Evolutionary conservation across 2,113 vertebrate species (phyloP).

Genomic region (Myanophis thanlyinensis): DNA sequence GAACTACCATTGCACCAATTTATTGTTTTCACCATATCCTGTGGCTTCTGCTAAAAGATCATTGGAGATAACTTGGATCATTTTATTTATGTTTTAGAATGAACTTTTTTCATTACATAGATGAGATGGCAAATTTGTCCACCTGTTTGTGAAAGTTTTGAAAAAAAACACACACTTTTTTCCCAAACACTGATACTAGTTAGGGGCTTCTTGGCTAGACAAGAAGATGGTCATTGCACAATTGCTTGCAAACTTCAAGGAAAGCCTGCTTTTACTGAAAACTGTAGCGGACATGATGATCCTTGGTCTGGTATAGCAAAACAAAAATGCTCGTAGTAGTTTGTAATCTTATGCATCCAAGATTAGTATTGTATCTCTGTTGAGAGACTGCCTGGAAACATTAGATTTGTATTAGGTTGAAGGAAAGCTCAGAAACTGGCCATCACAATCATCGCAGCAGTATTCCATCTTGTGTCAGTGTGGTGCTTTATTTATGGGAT

Average conservation of each 20-base stretch:
- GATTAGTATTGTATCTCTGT: neutral
- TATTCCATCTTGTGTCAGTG: neutral
- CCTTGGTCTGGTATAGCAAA: neutral
- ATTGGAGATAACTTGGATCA: neutral
- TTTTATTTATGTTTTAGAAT: neutral
- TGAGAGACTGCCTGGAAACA: neutral
- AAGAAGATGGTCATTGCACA: neutral
- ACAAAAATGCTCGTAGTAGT: neutral
- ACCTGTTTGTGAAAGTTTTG: neutral
- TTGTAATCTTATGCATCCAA: neutral
- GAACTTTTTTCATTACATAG: neutral
- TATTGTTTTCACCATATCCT: neutral
- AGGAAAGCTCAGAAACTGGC: neutral
- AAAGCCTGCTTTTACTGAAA: neutral
- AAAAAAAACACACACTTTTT: neutral
- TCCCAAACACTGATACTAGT: too few relatives aligned
- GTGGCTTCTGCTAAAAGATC: neutral
- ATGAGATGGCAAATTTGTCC: neutral
- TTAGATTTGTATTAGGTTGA: neutral
- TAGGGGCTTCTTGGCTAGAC: neutral
- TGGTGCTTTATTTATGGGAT: neutral
- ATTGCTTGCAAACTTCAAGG: neutral
- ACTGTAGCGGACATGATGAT: neutral
- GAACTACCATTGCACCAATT: neutral
- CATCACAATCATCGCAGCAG: neutral